Evolutionary conservation across 2,797 vertebrate species (phyloP).

Genomic region (Sebastes hubbsi): DNA sequence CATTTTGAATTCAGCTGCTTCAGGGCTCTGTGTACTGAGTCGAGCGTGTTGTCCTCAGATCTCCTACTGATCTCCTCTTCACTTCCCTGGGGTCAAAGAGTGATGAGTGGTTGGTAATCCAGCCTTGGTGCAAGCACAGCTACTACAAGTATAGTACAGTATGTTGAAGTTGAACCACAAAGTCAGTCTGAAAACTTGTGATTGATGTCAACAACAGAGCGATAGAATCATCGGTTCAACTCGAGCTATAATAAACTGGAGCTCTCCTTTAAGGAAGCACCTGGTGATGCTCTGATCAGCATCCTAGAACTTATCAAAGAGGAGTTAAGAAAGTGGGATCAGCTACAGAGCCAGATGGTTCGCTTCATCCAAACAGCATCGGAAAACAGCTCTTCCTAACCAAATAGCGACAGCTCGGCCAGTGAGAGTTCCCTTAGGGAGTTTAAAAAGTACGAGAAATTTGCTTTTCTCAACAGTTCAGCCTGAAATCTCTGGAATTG

Average conservation of each 20-base stretch:
- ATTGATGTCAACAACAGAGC: neutral
- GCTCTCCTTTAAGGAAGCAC: neutral
- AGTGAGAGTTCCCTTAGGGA: neutral
- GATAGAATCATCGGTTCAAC: too few relatives aligned
- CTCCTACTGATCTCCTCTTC: too few relatives aligned
- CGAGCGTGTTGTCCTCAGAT: too few relatives aligned
- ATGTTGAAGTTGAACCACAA: neutral
- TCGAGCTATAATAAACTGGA: neutral
- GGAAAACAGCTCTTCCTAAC: neutral
- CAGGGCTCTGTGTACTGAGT: too few relatives aligned
- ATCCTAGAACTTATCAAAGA: neutral
- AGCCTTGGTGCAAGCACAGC: neutral
- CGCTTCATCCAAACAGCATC: neutral
- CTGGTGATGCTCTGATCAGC: neutral
- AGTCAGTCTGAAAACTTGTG: neutral
- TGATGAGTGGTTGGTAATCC: neutral
- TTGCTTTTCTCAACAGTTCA: slow-evolving; percentile 5
- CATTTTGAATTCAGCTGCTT: too few relatives aligned
- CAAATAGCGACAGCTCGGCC: neutral
- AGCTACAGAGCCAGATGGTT: neutral
- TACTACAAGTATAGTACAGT: neutral
- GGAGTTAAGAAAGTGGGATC: slow-evolving; percentile 3
- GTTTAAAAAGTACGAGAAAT: neutral
- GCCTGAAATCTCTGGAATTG: slow-evolving; percentile 9
- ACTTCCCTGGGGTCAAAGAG: too few relatives aligned